Conservation (phyloP, 1,140 invertebrate species). For the Apis cerana region DNA sequence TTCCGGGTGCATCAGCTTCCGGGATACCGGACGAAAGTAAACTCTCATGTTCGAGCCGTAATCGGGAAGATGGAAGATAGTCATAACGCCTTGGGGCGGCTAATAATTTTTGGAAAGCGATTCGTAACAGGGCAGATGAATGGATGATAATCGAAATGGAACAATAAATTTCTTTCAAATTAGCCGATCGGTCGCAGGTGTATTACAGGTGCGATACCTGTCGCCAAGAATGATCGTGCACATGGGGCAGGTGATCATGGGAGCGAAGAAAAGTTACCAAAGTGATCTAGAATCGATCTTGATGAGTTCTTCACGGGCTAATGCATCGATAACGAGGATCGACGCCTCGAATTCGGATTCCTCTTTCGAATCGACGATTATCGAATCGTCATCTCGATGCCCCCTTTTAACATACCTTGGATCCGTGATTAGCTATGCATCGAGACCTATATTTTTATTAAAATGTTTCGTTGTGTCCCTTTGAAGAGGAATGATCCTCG, state of each 20-base stretch:
- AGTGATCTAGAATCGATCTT: constrained; percentile 57
- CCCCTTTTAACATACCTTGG: too few relatives aligned
- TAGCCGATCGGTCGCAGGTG: constrained; percentile 55
- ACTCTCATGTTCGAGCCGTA: not conserved
- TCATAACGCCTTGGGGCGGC: constrained; percentile 1
- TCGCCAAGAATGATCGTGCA: constrained; percentile 54
- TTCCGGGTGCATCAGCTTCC: not conserved
- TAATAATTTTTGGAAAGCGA: constrained; percentile 33
- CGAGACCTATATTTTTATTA: not conserved
- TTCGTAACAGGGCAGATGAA: constrained; percentile 46
- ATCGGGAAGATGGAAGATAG: not conserved
- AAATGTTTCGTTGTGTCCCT: not conserved
- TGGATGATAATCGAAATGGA: constrained; percentile 44
- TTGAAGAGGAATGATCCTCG: not conserved
- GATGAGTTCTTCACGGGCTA: constrained; percentile 38
- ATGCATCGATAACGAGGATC: constrained; percentile 35
- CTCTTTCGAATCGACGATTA: not conserved
- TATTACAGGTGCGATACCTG: constrained; percentile 65
- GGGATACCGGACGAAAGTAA: not conserved
- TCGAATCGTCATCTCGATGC: not conserved
- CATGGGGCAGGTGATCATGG: constrained; percentile 58
- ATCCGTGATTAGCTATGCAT: not conserved
- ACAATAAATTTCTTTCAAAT: constrained; percentile 61
- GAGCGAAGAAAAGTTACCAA: constrained; percentile 29
- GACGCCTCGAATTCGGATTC: not conserved